phyloP scores from a whole-genome alignment of 2,888 invertebrate genomes.

The Meloe dianella region DNA sequence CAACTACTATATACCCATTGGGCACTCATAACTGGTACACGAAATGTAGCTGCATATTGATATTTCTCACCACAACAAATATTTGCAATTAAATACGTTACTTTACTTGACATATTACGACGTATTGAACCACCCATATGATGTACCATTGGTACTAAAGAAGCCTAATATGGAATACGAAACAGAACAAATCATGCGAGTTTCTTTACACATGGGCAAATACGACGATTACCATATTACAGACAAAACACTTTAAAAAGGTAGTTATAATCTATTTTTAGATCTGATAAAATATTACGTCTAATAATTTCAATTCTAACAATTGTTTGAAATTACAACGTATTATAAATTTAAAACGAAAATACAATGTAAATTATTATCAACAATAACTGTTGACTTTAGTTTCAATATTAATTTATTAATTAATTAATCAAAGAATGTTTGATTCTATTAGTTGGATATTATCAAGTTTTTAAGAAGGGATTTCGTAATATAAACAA shows the following conservation, averaged over 20 bases:
- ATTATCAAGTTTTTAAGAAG: not conserved
- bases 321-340: not conserved
- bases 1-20: constrained; percentile 90
- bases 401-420: no score
- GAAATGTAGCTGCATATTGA: constrained; percentile 89
- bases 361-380: no score
- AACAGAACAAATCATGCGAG: not conserved
- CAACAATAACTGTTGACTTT: no score
- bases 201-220: no score
- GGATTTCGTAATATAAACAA: not conserved
- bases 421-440: no score
- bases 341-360: no score
- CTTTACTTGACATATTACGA: constrained; percentile 85
- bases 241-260: not conserved
- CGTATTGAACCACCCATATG: constrained; percentile 96
- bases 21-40: constrained; percentile 85
- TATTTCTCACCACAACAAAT: constrained; percentile 91
- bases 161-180: constrained; percentile 65
- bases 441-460: not conserved
- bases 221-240: not conserved
- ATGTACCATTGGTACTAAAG: constrained; percentile 87
- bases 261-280: constrained; percentile 7
- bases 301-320: not conserved
- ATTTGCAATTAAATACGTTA: constrained; percentile 93
- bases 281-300: not conserved